phyloP scores from a whole-genome alignment of 2,113 vertebrate species.

The Phyllostomus discolor region DNA sequence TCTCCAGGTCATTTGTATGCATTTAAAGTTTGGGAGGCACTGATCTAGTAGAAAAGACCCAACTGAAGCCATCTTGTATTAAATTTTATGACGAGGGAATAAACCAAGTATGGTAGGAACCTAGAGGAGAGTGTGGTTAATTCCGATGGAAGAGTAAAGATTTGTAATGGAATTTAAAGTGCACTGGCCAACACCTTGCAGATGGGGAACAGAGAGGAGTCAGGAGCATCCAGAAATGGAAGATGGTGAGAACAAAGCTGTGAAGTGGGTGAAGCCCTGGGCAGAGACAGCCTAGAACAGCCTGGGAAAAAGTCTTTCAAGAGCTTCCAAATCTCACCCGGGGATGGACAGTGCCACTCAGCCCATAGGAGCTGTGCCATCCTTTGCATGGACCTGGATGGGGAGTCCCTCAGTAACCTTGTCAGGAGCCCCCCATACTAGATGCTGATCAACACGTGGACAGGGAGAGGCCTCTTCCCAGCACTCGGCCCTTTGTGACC shows the following conservation, averaged over 20 bases:
- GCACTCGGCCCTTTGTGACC: conserved; percentile 14
- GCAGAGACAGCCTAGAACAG: background rate
- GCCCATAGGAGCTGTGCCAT: background rate
- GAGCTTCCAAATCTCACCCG: background rate
- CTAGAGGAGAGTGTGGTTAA: background rate
- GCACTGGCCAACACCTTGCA: background rate
- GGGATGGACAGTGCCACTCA: background rate
- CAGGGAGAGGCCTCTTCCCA: background rate
- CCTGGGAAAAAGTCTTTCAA: background rate
- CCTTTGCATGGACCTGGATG: background rate
- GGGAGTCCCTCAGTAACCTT: background rate
- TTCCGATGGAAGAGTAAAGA: background rate
- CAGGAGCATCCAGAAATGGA: background rate
- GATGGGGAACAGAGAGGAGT: background rate
- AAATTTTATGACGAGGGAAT: background rate
- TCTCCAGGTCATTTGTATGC: background rate
- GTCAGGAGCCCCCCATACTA: background rate
- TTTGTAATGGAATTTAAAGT: background rate
- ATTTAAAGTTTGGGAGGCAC: background rate
- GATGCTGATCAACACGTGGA: background rate
- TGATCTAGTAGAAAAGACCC: background rate
- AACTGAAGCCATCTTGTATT: background rate
- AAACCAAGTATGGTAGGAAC: background rate
- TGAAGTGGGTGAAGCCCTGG: no score
- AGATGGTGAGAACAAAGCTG: background rate